A percentile compares a stretch with the other conserved stretches of the same genome.
Conservation (phyloP, 2,888 invertebrate genomes). For the Andricus curvator region DNA sequence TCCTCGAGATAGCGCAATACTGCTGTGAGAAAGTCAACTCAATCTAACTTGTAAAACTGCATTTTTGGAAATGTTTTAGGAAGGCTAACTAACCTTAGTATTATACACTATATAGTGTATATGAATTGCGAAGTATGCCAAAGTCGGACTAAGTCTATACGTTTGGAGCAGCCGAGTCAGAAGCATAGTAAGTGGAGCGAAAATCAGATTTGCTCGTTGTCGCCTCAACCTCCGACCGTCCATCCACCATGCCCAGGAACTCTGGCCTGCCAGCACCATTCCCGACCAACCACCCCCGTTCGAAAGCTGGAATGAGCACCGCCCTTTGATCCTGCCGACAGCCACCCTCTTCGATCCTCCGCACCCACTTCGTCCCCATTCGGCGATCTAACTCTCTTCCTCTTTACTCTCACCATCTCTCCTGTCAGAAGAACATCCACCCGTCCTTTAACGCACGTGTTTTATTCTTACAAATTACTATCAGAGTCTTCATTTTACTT, state of each 20-base stretch:
- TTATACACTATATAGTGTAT: too few relatives aligned
- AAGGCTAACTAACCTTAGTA: too few relatives aligned
- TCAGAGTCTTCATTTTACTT: too few relatives aligned
- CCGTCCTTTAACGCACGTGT: slow-evolving; percentile 30
- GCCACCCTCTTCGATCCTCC: slow-evolving; percentile 67
- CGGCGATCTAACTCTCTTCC: slow-evolving; percentile 40
- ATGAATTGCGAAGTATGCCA: slow-evolving; percentile 65
- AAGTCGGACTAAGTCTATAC: slow-evolving; percentile 65
- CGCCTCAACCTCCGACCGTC: slow-evolving; percentile 68
- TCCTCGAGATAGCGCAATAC: too few relatives aligned
- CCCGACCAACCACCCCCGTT: slow-evolving; percentile 58
- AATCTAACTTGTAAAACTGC: too few relatives aligned
- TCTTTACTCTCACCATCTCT: slow-evolving; percentile 44
- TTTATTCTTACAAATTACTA: background rate
- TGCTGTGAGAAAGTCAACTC: too few relatives aligned
- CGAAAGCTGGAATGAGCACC: slow-evolving; percentile 72
- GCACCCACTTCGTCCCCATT: slow-evolving; percentile 41
- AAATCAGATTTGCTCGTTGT: slow-evolving; percentile 78
- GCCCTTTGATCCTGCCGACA: slow-evolving; percentile 78
- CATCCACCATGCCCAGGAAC: slow-evolving; percentile 44
- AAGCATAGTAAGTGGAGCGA: slow-evolving; percentile 74
- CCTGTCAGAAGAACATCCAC: slow-evolving; percentile 56
- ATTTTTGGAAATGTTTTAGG: too few relatives aligned
- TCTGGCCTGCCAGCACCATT: slow-evolving; percentile 54
- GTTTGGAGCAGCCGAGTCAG: slow-evolving; percentile 55